These are phyloP conservation scores for Epizoanthus rinbou DNA, from an alignment of 92 coral and sea anemone species.

Conservation along the genomic window DNA sequence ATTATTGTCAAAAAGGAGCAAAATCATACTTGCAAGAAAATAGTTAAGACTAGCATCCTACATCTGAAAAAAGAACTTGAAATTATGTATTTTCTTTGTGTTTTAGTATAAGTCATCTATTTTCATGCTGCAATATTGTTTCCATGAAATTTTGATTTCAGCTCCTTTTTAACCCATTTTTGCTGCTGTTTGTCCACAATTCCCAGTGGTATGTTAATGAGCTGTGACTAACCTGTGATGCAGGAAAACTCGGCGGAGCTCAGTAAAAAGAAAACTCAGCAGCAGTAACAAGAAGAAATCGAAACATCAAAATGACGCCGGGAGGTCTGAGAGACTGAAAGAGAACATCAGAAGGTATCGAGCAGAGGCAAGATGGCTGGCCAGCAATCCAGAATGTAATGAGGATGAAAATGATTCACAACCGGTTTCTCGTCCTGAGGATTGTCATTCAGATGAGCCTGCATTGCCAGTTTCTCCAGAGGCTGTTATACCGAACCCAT, in stretches of 20 bases:
- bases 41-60: too few species aligned
- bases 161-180: too few species aligned
- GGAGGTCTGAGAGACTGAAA: conserved; percentile 72
- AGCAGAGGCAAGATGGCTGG: conserved; percentile 75
- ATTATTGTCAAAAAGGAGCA: too few species aligned
- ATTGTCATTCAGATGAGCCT: conserved; percentile 4
- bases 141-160: too few species aligned
- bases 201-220: background rate
- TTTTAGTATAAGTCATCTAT: too few species aligned
- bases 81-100: too few species aligned
- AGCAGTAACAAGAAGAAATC: conserved; percentile 37
- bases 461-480: conserved; percentile 24
- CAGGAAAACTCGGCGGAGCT: conserved; percentile 59
- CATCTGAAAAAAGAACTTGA: too few species aligned
- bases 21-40: too few species aligned
- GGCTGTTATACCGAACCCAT: background rate
- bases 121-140: too few species aligned
- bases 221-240: conserved; percentile 15
- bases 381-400: conserved; percentile 61
- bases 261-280: conserved; percentile 67
- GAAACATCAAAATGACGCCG: conserved; percentile 55
- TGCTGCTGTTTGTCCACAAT: too few species aligned
- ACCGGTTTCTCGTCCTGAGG: conserved; percentile 28
- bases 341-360: conserved; percentile 80
- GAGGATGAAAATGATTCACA: conserved; percentile 52